A percentile compares a stretch with the other conserved stretches of the same genome.
Evolutionary conservation across 2,888 invertebrate species (phyloP).

Genomic region (Meliscaeva auricollis): DNA sequence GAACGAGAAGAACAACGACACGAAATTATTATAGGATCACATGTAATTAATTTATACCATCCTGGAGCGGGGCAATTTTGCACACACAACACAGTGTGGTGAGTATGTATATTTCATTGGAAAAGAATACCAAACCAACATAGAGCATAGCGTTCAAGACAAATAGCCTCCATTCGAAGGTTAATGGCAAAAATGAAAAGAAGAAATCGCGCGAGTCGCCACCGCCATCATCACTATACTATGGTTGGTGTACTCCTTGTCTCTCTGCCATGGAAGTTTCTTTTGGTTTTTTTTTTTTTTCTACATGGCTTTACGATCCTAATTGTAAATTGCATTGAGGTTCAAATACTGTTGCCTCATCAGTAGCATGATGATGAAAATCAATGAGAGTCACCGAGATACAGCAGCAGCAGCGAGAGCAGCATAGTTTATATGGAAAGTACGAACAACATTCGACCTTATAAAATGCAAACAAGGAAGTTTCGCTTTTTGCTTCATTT

Average conservation of each 20-base stretch:
- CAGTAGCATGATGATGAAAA: conserved; percentile 67
- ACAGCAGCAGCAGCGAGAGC: conserved; percentile 36
- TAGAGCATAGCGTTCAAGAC: conserved; percentile 60
- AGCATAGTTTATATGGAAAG: no score
- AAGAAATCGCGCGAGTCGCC: conserved; percentile 57
- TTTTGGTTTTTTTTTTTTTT: background rate
- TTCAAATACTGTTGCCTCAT: conserved; percentile 24
- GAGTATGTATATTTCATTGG: conserved; percentile 37
- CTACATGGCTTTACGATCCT: conserved; percentile 61
- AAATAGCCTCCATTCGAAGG: conserved; percentile 69
- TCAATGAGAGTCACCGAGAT: conserved; percentile 59
- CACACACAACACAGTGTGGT: conserved; percentile 17
- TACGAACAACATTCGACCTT: conserved; percentile 30
- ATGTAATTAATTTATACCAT: conserved; percentile 77
- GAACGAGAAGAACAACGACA: conserved; percentile 58
- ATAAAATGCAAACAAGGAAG: conserved; percentile 70
- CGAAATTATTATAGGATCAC: conserved; percentile 76
- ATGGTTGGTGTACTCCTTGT: background rate
- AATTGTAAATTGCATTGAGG: conserved; percentile 68
- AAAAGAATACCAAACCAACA: conserved; percentile 42
- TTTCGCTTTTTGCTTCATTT: conserved; percentile 48
- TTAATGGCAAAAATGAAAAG: conserved; percentile 74
- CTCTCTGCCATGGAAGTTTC: conserved; percentile 5
- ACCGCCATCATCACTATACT: background rate
- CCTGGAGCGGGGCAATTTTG: conserved; percentile 59